phyloP scores from a whole-genome alignment of 2,797 vertebrate species.

The Acanthurus lineatus region DNA sequence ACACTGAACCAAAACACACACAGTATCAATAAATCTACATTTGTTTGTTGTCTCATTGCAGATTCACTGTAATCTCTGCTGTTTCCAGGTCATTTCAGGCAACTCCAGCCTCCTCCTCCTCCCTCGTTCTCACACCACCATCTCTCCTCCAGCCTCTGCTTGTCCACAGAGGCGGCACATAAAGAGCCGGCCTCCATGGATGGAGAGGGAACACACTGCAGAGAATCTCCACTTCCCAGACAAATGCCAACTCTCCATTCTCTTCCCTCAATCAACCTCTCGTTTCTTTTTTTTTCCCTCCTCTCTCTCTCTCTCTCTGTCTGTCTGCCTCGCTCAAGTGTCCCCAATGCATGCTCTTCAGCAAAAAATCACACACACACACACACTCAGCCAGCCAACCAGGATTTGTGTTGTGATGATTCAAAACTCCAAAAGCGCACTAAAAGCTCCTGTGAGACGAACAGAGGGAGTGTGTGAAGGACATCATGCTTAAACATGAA shows the following conservation, averaged over 20 bases:
- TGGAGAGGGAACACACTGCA: conserved; percentile 37
- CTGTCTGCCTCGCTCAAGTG: conserved; percentile 59
- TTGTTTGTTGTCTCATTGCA: too few species aligned
- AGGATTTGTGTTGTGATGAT: conserved; percentile 44
- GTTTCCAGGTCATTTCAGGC: conserved; percentile 20
- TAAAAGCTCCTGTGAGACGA: conserved; percentile 70
- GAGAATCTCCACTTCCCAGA: conserved; percentile 46
- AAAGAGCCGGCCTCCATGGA: conserved; percentile 56
- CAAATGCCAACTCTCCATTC: conserved; percentile 48
- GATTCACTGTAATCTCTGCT: too few species aligned
- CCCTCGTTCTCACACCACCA: background rate
- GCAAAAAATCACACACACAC: conserved; percentile 49
- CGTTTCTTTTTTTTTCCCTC: background rate
- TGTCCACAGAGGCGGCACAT: conserved; percentile 53
- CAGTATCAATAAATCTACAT: too few species aligned
- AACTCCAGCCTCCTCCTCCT: background rate
- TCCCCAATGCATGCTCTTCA: conserved; percentile 50
- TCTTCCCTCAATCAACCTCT: conserved; percentile 35
- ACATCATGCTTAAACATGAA: conserved; percentile 41
- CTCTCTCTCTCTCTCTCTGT: background rate
- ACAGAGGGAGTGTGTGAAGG: conserved; percentile 56
- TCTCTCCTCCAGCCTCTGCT: conserved; percentile 5
- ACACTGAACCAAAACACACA: too few species aligned
- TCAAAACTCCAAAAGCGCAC: conserved; percentile 49
- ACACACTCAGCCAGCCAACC: conserved; percentile 46